Evolutionary conservation across 92 coral and sea anemone genomes (phyloP).

Genomic region (Chrysogorgia sp.): DNA sequence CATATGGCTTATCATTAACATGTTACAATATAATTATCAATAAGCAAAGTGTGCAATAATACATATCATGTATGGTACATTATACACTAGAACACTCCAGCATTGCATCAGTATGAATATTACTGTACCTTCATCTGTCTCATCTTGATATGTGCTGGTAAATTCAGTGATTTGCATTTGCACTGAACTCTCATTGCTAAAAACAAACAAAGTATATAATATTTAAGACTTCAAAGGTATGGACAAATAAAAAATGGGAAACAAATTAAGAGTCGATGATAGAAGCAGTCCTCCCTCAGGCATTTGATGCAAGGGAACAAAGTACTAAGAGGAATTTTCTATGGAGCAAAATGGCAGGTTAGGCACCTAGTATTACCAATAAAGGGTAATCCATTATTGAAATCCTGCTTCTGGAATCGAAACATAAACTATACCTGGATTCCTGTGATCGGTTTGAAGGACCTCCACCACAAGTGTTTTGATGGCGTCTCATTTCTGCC

Average conservation of each 20-base stretch:
- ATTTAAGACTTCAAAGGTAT: neutral
- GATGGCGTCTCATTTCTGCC: constrained; percentile 42
- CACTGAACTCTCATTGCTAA: constrained; percentile 6
- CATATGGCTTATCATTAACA: constrained; percentile 1
- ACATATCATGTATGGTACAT: too few relatives aligned
- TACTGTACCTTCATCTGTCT: neutral
- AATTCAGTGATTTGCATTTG: neutral
- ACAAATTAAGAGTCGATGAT: neutral
- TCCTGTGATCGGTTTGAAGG: constrained; percentile 4
- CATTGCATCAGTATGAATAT: too few relatives aligned
- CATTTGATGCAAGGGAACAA: too few relatives aligned
- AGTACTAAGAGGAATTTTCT: too few relatives aligned
- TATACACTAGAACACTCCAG: too few relatives aligned
- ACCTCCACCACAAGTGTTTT: constrained; percentile 40
- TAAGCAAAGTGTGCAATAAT: too few relatives aligned
- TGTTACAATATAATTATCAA: neutral
- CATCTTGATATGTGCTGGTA: neutral
- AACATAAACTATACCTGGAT: constrained; percentile 3
- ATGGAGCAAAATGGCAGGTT: too few relatives aligned
- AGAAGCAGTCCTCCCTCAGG: neutral
- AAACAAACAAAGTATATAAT: neutral
- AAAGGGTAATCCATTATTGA: neutral
- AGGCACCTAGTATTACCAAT: too few relatives aligned
- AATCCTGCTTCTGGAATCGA: neutral
- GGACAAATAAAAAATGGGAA: too few relatives aligned